Conservation (phyloP, 35 echinoderm and acorn worm genomes). For the Acanthaster planci region DNA sequence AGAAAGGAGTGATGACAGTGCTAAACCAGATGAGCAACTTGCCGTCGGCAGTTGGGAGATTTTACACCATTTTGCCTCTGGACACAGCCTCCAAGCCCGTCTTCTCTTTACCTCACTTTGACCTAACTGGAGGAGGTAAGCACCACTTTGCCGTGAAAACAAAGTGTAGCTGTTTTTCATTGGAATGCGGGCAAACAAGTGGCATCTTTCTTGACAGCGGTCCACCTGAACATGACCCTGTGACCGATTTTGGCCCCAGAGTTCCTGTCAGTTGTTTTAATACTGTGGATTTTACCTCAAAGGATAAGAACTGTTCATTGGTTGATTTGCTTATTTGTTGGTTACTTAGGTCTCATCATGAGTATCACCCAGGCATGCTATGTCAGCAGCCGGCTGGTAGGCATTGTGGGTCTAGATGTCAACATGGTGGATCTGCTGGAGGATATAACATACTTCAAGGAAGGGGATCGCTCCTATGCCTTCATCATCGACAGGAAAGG, state of each 20-base stretch:
- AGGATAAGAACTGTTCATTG: too few species aligned
- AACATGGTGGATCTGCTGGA: conserved; percentile 84
- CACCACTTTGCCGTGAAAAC: background rate
- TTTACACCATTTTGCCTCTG: conserved; percentile 76
- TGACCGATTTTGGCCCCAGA: too few species aligned
- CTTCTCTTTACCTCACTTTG: conserved; percentile 92
- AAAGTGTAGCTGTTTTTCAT: too few species aligned
- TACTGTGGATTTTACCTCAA: too few species aligned
- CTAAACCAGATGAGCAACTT: conserved; percentile 88
- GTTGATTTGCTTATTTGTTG: background rate
- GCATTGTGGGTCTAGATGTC: conserved; percentile 80
- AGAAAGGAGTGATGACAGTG: conserved; percentile 98
- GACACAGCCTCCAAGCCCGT: conserved; percentile 46
- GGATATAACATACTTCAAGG: conserved; percentile 92
- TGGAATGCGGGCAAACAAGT: too few species aligned
- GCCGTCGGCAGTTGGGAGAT: conserved; percentile 86
- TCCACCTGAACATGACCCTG: too few species aligned
- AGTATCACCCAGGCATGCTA: conserved; percentile 82
- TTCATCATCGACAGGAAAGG: conserved; percentile 84
- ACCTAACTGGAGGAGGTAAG: conserved; percentile 90
- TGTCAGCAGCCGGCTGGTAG: conserved; percentile 64
- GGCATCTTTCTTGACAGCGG: too few species aligned
- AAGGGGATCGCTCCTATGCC: conserved; percentile 85
- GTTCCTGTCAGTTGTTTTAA: too few species aligned
- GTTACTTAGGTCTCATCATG: conserved; percentile 71